These are phyloP conservation scores for Pseudanteris insignis DNA, from an alignment of 2,888 invertebrate species.

Conservation along the genomic window DNA sequence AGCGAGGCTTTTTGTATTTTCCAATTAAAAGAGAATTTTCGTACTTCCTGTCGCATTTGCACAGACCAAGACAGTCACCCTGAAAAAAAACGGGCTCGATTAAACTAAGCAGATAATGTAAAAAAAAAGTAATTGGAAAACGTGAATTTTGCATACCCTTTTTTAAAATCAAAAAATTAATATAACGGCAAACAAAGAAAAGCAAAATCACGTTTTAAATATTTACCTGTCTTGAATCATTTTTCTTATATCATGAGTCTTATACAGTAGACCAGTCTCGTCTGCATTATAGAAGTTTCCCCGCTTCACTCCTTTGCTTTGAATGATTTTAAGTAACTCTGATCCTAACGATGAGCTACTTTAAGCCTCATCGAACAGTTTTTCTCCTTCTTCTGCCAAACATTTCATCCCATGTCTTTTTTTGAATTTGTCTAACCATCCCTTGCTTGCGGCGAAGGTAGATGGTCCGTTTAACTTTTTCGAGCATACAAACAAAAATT, in stretches of 20 bases:
- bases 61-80: slow-evolving; percentile 9
- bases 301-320: not conserved
- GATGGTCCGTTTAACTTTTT: slow-evolving; percentile 2
- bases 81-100: not conserved
- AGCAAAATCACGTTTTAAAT: not conserved
- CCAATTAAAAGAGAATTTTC: slow-evolving; percentile 8
- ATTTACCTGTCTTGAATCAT: slow-evolving; percentile 4
- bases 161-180: no score
- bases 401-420: slow-evolving; percentile 10
- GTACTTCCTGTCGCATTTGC: slow-evolving; percentile 10
- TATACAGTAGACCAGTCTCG: slow-evolving; percentile 1
- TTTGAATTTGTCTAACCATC: slow-evolving; percentile 8
- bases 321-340: not conserved
- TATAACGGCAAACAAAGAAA: not conserved
- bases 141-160: no score
- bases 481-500: no score
- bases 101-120: not conserved
- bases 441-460: slow-evolving; percentile 9
- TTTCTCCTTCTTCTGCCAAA: slow-evolving; percentile 3
- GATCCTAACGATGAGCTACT: not conserved
- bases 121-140: no score
- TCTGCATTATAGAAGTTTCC: slow-evolving; percentile 1
- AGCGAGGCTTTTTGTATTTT: slow-evolving; percentile 1
- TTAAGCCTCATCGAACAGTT: not conserved
- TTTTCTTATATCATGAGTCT: not conserved